Evolutionary conservation across 2,888 invertebrate genomes (phyloP).

Genomic region (Himalopsyche japonica): DNA sequence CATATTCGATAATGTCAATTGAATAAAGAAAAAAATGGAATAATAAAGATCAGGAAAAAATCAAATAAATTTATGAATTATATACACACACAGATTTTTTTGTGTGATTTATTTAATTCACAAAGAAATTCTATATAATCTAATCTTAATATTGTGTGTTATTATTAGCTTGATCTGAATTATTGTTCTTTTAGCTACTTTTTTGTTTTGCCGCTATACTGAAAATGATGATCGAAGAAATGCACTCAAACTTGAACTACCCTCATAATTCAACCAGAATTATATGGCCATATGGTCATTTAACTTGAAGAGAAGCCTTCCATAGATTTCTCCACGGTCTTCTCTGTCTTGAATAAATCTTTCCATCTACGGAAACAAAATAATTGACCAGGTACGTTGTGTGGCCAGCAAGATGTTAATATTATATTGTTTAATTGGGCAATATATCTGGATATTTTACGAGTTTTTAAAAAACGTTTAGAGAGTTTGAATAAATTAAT

Average conservation of each 20-base stretch:
- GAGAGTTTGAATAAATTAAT: neutral
- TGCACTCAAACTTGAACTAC: neutral
- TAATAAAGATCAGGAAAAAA: no score
- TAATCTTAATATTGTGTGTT: no score
- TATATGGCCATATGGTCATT: neutral
- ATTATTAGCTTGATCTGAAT: no score
- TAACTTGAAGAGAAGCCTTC: neutral
- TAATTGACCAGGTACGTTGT: neutral
- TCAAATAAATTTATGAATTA: no score
- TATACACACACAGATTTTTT: no score
- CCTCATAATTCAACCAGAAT: neutral
- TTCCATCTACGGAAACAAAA: neutral
- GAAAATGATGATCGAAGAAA: no score
- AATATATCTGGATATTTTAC: neutral
- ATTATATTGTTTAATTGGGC: neutral
- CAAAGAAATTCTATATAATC: no score
- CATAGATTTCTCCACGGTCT: neutral
- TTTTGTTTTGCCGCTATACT: no score
- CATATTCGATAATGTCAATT: no score
- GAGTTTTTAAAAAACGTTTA: neutral
- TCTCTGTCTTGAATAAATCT: neutral
- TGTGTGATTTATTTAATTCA: no score
- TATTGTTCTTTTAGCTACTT: no score
- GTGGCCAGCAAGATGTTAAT: neutral
- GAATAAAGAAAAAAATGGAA: no score